Base-by-base conservation (phyloP, 2,888 invertebrate species). In the Schizaphis graminum region DNA sequence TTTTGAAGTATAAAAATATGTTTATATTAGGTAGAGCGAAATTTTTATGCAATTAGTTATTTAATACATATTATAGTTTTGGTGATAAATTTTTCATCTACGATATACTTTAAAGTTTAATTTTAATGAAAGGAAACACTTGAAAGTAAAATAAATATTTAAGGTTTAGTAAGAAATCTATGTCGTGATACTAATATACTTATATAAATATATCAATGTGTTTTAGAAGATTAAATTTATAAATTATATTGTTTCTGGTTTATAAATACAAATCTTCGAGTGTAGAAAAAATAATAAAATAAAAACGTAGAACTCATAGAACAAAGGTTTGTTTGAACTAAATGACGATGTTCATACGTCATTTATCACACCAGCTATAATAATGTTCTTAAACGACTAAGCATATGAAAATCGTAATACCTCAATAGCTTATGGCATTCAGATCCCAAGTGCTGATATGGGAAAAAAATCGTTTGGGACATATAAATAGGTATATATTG, bases 251-350 rank as follows among this genome's bases (percentile, higher is more conserved):
- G 77, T 35, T 77, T 8, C 1, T 3, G 21, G 77, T 77, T 77
- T 41, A 77, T 77, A 77, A 77, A 77, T 35, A 77, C 8, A 35
- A 21, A 77, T 21, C 21, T 86, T 86, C 28, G 47, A 86, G 44
- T 44, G 47, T 86, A 47, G 86, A 86, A 47, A 86, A 86, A 26
- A 28, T 47, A 86, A 28, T 86, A 86, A 86, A 86, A 86, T 28
- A 21, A 44, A 44, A 44, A 86, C 47, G 86, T 86, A 44, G 44
- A 13, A 41, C 44, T 85, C 13, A 28, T 67, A n/a, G 16, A 86
- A 44, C 28, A 86, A 44, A 86, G 13, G 86, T 86, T 28, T 86
- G 47, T 86, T 86, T 86, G 47, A 86, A 86, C 28, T 47, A 86
- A 86, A 47, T 44, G 0, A 47, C 86, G 86, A 21, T 86, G 77